Evolutionary conservation across 2,113 vertebrate genomes (phyloP), one percentile per base, ranked within the genome.

Genomic region (Microcebus ravelobensis): DNA sequence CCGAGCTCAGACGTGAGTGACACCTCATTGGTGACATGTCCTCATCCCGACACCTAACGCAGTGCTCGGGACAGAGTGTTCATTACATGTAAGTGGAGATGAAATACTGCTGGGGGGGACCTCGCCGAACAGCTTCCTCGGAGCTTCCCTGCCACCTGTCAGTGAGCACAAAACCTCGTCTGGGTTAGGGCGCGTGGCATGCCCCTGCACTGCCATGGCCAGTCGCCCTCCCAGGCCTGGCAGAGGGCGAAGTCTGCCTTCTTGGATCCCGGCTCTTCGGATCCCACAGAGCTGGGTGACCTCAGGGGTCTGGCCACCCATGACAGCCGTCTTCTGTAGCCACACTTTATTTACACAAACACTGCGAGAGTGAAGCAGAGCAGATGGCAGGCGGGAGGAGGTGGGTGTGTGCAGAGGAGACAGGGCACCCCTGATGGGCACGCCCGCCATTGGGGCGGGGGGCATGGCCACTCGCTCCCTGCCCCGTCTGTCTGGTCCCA

Each of bases 361-460:
- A 61, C 5, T 8, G 57, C 2, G 3, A 63, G 88, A 93, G 27
- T 61, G 63, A 70, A 94, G 59, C 3, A 5, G 80, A 67, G 70
- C n/a, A 57, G 23, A 68, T 27, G 91, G 27, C 14, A 9, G 27
- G n/a, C 2, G 2, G 34, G 65, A n/a, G 25, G 68, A 95, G 39
- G 34, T 2, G 59, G 23, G 20, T 0, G 4, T 70, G 55, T 21
- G 27, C 29, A 42, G 2, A 7, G 77, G 77, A 63, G 42, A 14
- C 4, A 8, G 21, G 82, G 15, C 31, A 39, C n/a, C 13, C 39
- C 63, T n/a, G 23, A 34, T 0, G 21, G 39, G 39, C n/a, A 12
- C 15, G 5, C 3, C 9, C 0, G 0, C 36, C 70, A 14, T 0
- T 6, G 63, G 52, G 9, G 17, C 5, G 18, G 21, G 21, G 50